Conservation (phyloP, 1,140 invertebrate genomes). For the Drosophila jambulina region DNA sequence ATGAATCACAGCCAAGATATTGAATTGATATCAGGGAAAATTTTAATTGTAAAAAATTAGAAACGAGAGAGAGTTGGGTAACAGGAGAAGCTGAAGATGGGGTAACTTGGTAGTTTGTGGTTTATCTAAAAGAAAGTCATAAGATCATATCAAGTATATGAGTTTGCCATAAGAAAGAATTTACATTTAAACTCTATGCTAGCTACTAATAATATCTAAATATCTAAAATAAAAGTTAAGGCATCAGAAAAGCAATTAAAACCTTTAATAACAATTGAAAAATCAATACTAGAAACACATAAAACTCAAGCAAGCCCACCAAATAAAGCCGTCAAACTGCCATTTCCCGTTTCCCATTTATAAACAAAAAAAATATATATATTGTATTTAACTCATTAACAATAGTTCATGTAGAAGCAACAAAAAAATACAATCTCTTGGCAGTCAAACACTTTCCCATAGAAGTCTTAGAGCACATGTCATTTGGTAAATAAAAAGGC, state of each 20-base stretch:
- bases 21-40: slow-evolving; percentile 2
- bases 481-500: slow-evolving; percentile 38
- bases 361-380: slow-evolving; percentile 21
- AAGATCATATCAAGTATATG: neutral
- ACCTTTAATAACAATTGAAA: neutral
- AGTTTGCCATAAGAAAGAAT: too few relatives aligned
- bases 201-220: too few relatives aligned
- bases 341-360: slow-evolving; percentile 21
- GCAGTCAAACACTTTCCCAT: slow-evolving; percentile 46
- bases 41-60: neutral
- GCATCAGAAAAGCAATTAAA: neutral
- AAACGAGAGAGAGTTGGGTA: slow-evolving; percentile 5
- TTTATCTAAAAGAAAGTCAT: neutral
- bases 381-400: slow-evolving; percentile 32
- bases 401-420: slow-evolving; percentile 36
- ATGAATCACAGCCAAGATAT: neutral
- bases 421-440: slow-evolving; percentile 43
- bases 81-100: slow-evolving; percentile 9
- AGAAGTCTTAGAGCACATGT: slow-evolving; percentile 75
- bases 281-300: neutral
- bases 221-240: too few relatives aligned
- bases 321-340: slow-evolving; percentile 3
- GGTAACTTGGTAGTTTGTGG: slow-evolving; percentile 1
- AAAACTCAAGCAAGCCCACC: neutral
- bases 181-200: neutral